phyloP scores from a whole-genome alignment of 2,888 invertebrate species.

The Sarcophaga rosellei region DNA sequence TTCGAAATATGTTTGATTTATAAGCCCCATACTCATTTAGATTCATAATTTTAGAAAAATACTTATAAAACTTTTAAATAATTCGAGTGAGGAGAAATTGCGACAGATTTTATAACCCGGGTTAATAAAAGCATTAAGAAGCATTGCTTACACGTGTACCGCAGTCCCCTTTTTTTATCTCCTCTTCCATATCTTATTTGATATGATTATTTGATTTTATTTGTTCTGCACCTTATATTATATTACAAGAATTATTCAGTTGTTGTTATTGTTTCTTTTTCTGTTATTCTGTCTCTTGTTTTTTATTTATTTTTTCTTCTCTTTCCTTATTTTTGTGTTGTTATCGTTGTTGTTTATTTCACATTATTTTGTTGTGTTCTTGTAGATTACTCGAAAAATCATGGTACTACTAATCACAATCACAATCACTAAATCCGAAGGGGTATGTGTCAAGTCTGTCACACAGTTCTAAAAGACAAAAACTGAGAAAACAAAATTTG shows the following conservation, averaged over 20 bases:
- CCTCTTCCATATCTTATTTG: too few species aligned
- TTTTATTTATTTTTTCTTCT: background rate
- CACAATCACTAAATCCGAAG: constrained; percentile 63
- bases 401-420: constrained; percentile 69
- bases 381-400: constrained; percentile 69
- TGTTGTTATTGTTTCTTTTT: background rate
- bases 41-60: too few species aligned
- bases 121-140: too few species aligned
- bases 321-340: background rate
- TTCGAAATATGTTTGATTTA: too few species aligned
- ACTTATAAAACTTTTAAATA: too few species aligned
- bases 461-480: constrained; percentile 36
- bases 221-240: background rate
- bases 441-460: constrained; percentile 65
- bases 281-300: background rate
- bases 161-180: too few species aligned
- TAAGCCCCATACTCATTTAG: too few species aligned
- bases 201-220: too few species aligned
- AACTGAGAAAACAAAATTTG: background rate
- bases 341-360: constrained; percentile 29
- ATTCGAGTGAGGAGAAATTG: too few species aligned
- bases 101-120: too few species aligned
- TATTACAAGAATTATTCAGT: background rate
- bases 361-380: constrained; percentile 61
- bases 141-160: too few species aligned